phyloP scores from a whole-genome alignment of 2,888 invertebrate species.

The Agrochola litura region DNA sequence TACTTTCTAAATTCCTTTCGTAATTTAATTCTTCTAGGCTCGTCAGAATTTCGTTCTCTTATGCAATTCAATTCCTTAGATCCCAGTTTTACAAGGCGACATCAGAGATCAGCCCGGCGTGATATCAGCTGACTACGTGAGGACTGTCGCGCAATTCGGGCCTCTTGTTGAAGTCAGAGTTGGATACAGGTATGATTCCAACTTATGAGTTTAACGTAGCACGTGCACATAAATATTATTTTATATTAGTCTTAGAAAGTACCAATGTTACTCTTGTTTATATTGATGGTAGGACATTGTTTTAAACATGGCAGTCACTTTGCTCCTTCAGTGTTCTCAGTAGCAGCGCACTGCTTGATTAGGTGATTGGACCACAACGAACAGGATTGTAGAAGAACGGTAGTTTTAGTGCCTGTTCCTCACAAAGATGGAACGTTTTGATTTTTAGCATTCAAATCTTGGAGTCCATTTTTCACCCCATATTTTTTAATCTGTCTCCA shows the following conservation, averaged over 20 bases:
- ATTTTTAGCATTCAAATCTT: background rate
- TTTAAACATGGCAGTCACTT: background rate
- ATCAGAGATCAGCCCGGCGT: constrained; percentile 88
- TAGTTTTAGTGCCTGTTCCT: background rate
- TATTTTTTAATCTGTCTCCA: background rate
- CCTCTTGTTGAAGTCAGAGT: constrained; percentile 89
- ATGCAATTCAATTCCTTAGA: constrained; percentile 67
- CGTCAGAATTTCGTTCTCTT: background rate
- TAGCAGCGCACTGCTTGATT: background rate
- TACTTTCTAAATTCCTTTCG: background rate
- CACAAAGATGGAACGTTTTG: background rate
- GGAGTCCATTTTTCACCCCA: background rate
- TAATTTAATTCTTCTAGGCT: background rate
- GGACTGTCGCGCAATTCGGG: constrained; percentile 90
- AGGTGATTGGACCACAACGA: background rate
- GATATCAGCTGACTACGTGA: constrained; percentile 90
- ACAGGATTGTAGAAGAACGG: background rate
- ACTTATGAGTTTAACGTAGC: background rate
- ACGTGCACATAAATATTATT: background rate
- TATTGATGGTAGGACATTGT: background rate
- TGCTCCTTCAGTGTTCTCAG: background rate
- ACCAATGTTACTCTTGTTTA: background rate
- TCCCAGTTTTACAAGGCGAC: constrained; percentile 83
- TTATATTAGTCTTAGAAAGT: background rate
- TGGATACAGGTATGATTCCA: constrained; percentile 79